Conservation (phyloP, 2,797 vertebrate genomes). For the Ibycter americanus region DNA sequence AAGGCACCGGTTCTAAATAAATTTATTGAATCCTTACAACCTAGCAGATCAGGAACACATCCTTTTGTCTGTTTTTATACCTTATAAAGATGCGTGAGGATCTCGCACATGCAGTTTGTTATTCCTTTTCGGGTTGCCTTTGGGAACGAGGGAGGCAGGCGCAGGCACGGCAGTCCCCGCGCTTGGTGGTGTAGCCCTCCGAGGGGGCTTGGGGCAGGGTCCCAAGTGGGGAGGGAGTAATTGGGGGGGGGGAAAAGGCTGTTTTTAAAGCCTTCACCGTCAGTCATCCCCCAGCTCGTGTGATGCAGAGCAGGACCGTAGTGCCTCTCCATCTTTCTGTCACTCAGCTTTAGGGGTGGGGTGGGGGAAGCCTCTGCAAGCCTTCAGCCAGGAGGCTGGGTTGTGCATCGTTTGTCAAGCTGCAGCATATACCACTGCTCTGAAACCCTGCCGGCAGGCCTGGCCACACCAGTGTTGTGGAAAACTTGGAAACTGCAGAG, state of each 20-base stretch:
- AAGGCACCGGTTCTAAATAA: neutral
- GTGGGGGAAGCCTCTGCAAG: neutral
- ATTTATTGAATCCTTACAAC: neutral
- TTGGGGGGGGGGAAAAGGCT: neutral
- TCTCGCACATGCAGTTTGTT: neutral
- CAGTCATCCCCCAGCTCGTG: fast-evolving
- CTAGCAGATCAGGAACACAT: neutral
- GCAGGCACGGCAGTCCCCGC: neutral
- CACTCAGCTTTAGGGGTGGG: neutral
- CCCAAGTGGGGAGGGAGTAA: fast-evolving
- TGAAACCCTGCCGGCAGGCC: neutral
- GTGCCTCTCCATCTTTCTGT: neutral
- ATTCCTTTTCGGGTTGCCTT: neutral
- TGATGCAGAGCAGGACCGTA: neutral
- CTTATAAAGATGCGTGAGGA: neutral
- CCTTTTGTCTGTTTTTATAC: neutral
- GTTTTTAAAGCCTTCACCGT: neutral
- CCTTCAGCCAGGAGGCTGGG: neutral
- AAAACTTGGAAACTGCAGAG: neutral
- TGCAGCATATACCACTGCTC: neutral
- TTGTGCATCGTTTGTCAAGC: neutral
- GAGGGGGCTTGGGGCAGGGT: neutral
- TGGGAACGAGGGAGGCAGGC: neutral
- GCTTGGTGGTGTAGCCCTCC: neutral
- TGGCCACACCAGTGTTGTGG: neutral